A percentile compares a stretch with the other conserved stretches of the same genome.
phyloP scores from a whole-genome alignment of 2,113 vertebrate genomes.

The Planiliza haematocheilus region DNA sequence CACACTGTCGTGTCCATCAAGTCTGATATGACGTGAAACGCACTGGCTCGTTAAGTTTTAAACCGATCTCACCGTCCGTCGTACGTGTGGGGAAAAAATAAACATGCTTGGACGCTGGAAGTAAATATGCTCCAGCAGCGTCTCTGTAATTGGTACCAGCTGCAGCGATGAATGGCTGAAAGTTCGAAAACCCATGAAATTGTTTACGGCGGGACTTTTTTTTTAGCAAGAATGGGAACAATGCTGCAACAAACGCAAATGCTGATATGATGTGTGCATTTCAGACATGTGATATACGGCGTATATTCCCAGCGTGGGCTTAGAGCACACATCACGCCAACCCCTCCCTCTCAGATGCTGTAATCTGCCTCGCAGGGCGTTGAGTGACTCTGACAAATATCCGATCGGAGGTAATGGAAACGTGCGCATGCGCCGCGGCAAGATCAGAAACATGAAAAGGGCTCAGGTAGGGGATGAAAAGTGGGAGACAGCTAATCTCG shows the following conservation, averaged over 20 bases:
- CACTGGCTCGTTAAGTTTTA: constrained; percentile 9
- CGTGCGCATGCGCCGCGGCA: constrained; percentile 21
- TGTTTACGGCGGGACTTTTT: neutral
- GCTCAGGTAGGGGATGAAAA: neutral
- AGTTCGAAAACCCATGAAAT: constrained; percentile 8
- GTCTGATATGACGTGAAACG: constrained; percentile 14
- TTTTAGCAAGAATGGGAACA: neutral
- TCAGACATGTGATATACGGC: constrained; percentile 19
- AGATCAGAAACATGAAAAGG: constrained; percentile 35
- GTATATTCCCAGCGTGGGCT: too few relatives aligned
- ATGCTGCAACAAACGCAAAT: neutral
- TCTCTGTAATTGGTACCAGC: constrained; percentile 46
- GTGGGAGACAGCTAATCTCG: constrained; percentile 16
- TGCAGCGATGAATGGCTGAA: constrained; percentile 10
- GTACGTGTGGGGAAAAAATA: neutral
- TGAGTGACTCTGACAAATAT: constrained; percentile 58
- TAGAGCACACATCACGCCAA: too few relatives aligned
- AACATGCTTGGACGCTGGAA: neutral
- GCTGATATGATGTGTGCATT: neutral
- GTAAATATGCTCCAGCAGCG: constrained; percentile 11
- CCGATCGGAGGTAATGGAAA: constrained; percentile 28
- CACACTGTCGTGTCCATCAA: neutral
- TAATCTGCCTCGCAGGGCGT: constrained; percentile 12
- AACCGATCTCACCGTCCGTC: neutral
- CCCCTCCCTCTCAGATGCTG: neutral